Evolutionary conservation across 2,113 vertebrate genomes (phyloP), one percentile per base, ranked within the genome.

Genomic region (Prunella himalayana): DNA sequence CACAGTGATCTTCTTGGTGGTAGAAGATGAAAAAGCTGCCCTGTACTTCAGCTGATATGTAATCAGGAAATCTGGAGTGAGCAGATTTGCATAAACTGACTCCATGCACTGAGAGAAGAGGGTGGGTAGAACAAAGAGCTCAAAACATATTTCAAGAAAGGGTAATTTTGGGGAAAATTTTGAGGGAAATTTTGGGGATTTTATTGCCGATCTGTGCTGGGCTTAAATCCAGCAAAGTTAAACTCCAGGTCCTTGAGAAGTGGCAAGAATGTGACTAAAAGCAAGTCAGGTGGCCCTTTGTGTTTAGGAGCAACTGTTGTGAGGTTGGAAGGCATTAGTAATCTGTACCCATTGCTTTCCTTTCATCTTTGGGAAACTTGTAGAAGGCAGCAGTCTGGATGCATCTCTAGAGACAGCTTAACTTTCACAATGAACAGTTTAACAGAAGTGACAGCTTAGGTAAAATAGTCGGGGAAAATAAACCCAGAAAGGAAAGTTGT

Each of bases 331-430:
- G 50, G 47, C 86, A 96, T 97, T 96, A 96, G 93, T 94, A 96
- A 93, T 96, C 88, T 1, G 7, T 96, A 87, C 65, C 78, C 71
- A 89, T 78, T 95, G 88, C 92, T 95, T 92, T 86, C 91, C 91
- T 96, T 95, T 95, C 95, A 92, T 96, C 94, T 97, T 92, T 88
- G 56, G 81, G 76, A 94, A 95, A 94, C 92, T 92, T 90, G 88
- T 88, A 83, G 81, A 90, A 96, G 61, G 76, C 81, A 96, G 95
- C 81, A 92, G 92, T 91, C 94, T 96, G 92, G 70, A 93, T 89
- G 80, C 83, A 92, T 96, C 97, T 97, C 96, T 81, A 80, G 96
- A 95, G 96, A 97, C 92, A 96, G 89, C 79, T 97, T 96, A 97
- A 91, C 88, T 97, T 95, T 94, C 83, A 89, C 92, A 93, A 89